Evolutionary conservation across 2,113 vertebrate species (phyloP).

Genomic region (Atractosteus spatula): DNA sequence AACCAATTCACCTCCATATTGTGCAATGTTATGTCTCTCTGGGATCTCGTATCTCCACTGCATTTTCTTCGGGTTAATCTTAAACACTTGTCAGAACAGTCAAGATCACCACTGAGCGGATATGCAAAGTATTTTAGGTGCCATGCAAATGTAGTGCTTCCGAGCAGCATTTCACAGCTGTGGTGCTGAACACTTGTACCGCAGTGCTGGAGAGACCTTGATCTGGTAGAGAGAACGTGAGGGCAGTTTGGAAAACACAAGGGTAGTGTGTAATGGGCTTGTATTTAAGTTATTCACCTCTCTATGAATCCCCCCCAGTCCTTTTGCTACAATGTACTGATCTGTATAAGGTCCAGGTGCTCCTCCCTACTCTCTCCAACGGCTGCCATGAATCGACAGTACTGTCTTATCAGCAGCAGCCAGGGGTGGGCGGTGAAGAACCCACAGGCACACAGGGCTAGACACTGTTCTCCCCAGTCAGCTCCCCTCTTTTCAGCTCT

Average conservation of each 20-base stretch:
- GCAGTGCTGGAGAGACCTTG: not conserved
- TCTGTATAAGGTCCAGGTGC: slow-evolving; percentile 19
- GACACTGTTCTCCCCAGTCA: slow-evolving; percentile 26
- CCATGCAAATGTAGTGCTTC: no score
- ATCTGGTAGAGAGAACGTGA: slow-evolving; percentile 24
- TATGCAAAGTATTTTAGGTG: no score
- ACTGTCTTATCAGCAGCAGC: slow-evolving; percentile 50
- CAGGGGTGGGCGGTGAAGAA: slow-evolving; percentile 50
- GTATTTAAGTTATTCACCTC: not conserved
- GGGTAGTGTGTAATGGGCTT: slow-evolving; percentile 9
- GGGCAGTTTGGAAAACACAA: slow-evolving; percentile 9
- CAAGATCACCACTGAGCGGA: no score
- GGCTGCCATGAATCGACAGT: slow-evolving; percentile 35
- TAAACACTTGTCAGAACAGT: no score
- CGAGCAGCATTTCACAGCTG: no score
- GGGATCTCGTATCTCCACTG: no score
- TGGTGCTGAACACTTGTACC: no score
- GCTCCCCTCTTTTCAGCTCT: slow-evolving; percentile 40
- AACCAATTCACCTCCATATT: no score
- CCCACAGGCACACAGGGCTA: slow-evolving; percentile 19
- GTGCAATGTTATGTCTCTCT: no score
- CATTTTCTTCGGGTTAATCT: no score
- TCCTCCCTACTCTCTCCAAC: slow-evolving; percentile 54
- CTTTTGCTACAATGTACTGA: not conserved
- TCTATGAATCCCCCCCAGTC: not conserved